These are phyloP conservation scores for Lamprotornis superbus DNA, from an alignment of 2,113 vertebrate species.

Conservation along the genomic window DNA sequence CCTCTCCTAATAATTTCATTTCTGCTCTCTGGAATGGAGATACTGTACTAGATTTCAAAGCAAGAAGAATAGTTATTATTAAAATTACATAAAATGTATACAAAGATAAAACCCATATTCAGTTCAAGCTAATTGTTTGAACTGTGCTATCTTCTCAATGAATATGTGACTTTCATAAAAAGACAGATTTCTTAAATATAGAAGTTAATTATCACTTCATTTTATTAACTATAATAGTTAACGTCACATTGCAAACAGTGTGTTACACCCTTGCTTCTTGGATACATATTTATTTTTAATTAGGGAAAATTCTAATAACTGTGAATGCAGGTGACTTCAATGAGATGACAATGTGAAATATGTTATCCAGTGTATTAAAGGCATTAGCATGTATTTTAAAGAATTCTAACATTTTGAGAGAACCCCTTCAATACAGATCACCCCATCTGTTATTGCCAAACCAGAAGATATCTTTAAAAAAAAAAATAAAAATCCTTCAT, in stretches of 20 bases:
- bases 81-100: not conserved
- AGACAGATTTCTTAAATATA: not conserved
- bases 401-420: not conserved
- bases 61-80: not conserved
- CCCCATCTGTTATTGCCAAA: not conserved
- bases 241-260: not conserved
- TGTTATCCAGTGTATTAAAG: not conserved
- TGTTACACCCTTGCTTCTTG: not conserved
- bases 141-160: not conserved
- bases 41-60: not conserved
- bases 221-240: not conserved
- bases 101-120: not conserved
- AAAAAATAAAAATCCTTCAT: rapidly evolving
- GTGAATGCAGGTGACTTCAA: not conserved
- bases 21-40: not conserved
- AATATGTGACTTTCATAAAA: not conserved
- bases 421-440: not conserved
- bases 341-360: not conserved
- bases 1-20: not conserved
- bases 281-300: not conserved
- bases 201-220: not conserved
- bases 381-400: not conserved
- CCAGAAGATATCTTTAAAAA: not conserved
- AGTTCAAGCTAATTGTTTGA: not conserved
- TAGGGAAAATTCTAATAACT: not conserved